phyloP scores from a whole-genome alignment of 2,113 vertebrate species.

The Datnioides undecimradiatus region DNA sequence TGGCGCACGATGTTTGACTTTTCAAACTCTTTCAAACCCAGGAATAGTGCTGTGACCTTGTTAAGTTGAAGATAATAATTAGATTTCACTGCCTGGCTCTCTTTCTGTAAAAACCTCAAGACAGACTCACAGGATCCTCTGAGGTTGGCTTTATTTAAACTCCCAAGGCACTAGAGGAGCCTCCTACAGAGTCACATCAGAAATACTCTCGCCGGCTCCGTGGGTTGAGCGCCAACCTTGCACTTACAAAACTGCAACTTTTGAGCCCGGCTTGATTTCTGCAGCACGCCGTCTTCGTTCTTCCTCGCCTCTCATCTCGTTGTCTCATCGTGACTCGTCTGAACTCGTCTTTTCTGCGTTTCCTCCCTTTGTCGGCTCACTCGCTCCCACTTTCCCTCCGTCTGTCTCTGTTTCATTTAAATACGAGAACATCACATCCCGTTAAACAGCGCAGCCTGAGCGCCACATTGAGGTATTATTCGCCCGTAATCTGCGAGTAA shows the following conservation, averaged over 20 bases:
- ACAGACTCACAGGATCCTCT: slow-evolving; percentile 54
- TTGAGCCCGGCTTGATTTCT: neutral
- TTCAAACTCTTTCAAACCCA: slow-evolving; percentile 34
- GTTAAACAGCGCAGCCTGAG: neutral
- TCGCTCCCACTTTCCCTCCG: neutral
- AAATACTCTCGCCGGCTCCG: neutral
- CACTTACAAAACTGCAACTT: slow-evolving; percentile 37
- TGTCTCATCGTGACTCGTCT: neutral
- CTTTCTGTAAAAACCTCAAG: slow-evolving; percentile 57
- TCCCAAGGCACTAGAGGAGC: slow-evolving; percentile 48
- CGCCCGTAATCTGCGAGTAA: neutral
- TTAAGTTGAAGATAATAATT: slow-evolving; percentile 72
- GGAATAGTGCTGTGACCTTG: slow-evolving; percentile 71
- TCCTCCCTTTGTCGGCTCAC: neutral
- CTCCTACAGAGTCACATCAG: slow-evolving; percentile 34
- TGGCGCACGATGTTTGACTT: slow-evolving; percentile 11
- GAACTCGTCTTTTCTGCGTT: neutral
- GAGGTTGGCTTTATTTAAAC: slow-evolving; percentile 69
- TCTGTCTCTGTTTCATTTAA: neutral
- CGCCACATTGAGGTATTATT: neutral
- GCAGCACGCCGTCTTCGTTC: neutral
- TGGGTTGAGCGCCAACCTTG: neutral
- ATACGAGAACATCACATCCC: neutral
- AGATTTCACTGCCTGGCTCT: slow-evolving; percentile 56
- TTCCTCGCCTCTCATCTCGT: slow-evolving; percentile 15